Base-by-base conservation (phyloP, 1,140 invertebrate genomes). In the Apis laboriosa region DNA sequence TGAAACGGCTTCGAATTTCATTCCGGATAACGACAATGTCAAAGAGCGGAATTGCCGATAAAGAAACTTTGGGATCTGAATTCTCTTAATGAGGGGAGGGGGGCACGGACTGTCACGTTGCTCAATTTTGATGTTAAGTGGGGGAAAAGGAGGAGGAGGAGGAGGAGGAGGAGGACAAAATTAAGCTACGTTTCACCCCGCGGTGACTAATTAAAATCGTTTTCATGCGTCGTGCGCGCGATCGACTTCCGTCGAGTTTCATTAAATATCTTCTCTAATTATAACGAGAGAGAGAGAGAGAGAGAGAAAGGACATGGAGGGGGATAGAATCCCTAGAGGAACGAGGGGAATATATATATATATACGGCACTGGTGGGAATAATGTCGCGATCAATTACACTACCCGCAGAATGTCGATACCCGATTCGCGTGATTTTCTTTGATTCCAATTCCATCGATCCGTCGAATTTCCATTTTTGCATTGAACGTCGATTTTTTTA, bases 231-330 rank as follows among this genome's bases (percentile, higher is more conserved):
- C 49, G 73, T 15, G 55, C 58, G 43, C 55, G 55, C 56, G 64
- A 82, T 82, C 64, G 74, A 68, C 73, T 76, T 60, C 73, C 64
- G 55, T 77, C 17, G 80, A 77, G 64, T 82, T 82, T 68, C 80
- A 82, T 77, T 82, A 82, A 82, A 77, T 77, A 53, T 66, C 74
- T 24, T 28, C 43, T 68, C 55, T 82, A 82, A 82, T 82, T 82
- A 77, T 77, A 82, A 55, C 53, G 9, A 15, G 12, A 43, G 5
- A 34, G 34, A n/a, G 53, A 4, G 34, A 49, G 21, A 2, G 9
- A 17, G n/a, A 15, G 51, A 56, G 24, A 43, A 34, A 2, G 28
- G 19, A 24, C 24, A 24, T 24, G 34, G 53, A 5, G 34, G 24
- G 21, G 8, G 11, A 19, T 21, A 13, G 51, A 56, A 55, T 24